Conservation (phyloP, 2,888 invertebrate species). For the Argyra leucocephala region DNA sequence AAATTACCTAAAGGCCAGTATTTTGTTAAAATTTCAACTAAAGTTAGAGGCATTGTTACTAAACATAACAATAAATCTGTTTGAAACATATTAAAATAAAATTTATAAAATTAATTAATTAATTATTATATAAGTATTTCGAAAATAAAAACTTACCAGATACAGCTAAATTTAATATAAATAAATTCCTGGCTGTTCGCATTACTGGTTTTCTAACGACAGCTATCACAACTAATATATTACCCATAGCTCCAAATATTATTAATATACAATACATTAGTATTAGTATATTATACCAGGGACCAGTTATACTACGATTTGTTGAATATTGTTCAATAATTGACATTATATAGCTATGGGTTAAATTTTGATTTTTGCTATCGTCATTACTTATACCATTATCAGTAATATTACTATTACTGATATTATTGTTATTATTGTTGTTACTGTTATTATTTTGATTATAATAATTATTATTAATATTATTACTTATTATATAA, state of each 20-base stretch:
- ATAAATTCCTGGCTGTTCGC: slow-evolving; percentile 86
- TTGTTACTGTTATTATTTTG: neutral
- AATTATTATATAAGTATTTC: neutral
- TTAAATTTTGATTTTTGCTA: neutral
- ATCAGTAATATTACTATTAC: neutral
- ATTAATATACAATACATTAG: slow-evolving; percentile 66
- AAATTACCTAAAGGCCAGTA: slow-evolving; percentile 75
- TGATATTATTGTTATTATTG: neutral
- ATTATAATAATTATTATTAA: neutral
- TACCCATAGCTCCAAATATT: slow-evolving; percentile 72
- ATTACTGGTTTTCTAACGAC: slow-evolving; percentile 77
- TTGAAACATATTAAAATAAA: neutral
- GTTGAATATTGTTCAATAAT: slow-evolving; percentile 51
- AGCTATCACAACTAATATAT: slow-evolving; percentile 70
- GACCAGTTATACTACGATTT: slow-evolving; percentile 63
- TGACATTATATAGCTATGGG: neutral
- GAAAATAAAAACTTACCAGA: slow-evolving; percentile 42
- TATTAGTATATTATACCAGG: slow-evolving; percentile 57
- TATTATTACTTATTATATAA: neutral
- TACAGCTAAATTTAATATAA: slow-evolving; percentile 82
- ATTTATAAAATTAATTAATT: neutral
- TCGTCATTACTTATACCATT: neutral
- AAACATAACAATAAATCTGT: slow-evolving; percentile 72
- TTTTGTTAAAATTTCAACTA: slow-evolving; percentile 74
- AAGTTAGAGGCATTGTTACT: slow-evolving; percentile 80